phyloP scores from a whole-genome alignment of 2,888 invertebrate species.

The Acanthosepion lycidas region DNA sequence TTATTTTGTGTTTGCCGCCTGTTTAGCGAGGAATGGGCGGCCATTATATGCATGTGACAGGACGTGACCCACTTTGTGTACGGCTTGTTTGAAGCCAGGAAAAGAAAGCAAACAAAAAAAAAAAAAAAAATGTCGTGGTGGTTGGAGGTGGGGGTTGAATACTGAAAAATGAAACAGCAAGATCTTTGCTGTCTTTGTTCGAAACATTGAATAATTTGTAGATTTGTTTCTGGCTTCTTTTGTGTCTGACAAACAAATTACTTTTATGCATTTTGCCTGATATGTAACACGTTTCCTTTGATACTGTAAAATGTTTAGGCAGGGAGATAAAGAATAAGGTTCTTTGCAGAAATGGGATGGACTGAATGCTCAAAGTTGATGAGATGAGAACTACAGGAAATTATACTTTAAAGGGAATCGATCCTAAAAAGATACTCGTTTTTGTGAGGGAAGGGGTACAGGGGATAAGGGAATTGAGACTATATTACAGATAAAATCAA shows the following conservation, averaged over 20 bases:
- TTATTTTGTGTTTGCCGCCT: not conserved
- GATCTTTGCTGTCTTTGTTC: not conserved
- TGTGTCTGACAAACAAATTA: conserved; percentile 33
- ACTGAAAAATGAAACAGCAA: not conserved
- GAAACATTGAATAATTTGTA: not conserved
- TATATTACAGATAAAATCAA: not conserved
- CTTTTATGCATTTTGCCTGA: not conserved
- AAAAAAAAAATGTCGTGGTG: not conserved
- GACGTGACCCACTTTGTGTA: not conserved
- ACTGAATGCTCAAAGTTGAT: not conserved
- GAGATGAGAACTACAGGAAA: not conserved
- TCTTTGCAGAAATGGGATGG: not conserved
- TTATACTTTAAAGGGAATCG: not conserved
- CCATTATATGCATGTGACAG: conserved; percentile 7
- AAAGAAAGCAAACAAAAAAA: not conserved
- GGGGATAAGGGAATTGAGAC: not conserved
- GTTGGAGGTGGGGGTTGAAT: not conserved
- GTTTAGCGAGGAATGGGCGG: not conserved
- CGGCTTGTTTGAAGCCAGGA: not conserved
- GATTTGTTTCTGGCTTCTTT: not conserved
- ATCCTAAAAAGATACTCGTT: not conserved
- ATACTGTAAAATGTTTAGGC: not conserved
- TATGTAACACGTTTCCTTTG: not conserved
- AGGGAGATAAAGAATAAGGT: not conserved
- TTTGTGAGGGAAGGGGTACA: not conserved